phyloP scores from a whole-genome alignment of 1,140 invertebrate genomes.

The Drepana arcuata region DNA sequence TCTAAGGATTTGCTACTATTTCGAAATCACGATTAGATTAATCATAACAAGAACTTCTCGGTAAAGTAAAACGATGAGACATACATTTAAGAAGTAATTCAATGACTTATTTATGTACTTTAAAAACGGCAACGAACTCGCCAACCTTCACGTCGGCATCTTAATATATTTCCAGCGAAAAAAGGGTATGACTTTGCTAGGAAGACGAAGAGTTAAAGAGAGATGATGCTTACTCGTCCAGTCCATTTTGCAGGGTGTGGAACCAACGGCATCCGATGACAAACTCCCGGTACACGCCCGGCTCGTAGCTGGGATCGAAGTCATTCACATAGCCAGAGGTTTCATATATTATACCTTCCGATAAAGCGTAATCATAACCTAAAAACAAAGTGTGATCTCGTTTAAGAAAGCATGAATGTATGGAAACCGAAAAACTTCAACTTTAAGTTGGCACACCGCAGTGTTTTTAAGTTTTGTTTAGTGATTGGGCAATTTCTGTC shows the following conservation, averaged over 20 bases:
- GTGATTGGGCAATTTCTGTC: background rate
- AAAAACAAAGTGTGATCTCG: background rate
- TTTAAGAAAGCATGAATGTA: background rate
- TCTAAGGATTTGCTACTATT: no score
- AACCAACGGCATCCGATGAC: background rate
- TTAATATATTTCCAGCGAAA: no score
- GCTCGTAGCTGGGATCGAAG: conserved; percentile 2
- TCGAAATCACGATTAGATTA: no score
- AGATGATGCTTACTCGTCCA: background rate
- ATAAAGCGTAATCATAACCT: background rate
- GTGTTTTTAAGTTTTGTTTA: no score
- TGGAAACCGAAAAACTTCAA: background rate
- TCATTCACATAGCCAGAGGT: conserved; percentile 1
- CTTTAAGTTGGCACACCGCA: background rate
- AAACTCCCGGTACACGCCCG: conserved; percentile 1
- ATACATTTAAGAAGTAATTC: no score
- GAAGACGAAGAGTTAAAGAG: no score
- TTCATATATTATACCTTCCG: background rate
- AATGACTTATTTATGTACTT: no score
- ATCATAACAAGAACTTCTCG: no score
- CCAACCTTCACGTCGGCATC: no score
- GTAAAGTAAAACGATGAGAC: no score
- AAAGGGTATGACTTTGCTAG: no score
- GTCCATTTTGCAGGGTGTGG: conserved; percentile 1
- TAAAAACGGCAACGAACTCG: no score